phyloP scores from a whole-genome alignment of 1,140 invertebrate genomes.

The Caerostris extrusa region DNA sequence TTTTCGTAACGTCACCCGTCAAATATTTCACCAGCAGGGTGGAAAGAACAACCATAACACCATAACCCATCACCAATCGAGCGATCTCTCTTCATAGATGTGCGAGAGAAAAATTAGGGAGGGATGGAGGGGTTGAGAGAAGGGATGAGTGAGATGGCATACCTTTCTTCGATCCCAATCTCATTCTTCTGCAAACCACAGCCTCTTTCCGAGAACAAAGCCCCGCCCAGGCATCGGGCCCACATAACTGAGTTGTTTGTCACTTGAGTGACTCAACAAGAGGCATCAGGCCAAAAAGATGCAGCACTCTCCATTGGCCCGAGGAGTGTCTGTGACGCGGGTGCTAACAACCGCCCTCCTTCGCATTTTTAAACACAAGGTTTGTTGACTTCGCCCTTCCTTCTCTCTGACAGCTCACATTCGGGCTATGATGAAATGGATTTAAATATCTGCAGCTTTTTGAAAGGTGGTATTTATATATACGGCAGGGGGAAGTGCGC shows the following conservation, averaged over 20 bases:
- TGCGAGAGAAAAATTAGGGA: not conserved
- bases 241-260: constrained; percentile 71
- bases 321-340: constrained; percentile 7
- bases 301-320: constrained; percentile 53
- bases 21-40: not conserved
- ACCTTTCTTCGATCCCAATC: constrained; percentile 66
- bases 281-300: constrained; percentile 52
- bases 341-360: constrained; percentile 52
- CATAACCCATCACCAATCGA: constrained; percentile 13
- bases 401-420: not conserved
- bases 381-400: constrained; percentile 12
- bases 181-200: constrained; percentile 44
- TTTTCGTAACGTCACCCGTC: not conserved
- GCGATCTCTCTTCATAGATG: not conserved
- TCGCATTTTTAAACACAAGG: constrained; percentile 69
- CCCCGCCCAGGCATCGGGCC: constrained; percentile 50
- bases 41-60: constrained; percentile 16
- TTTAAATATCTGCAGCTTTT: constrained; percentile 28
- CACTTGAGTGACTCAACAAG: constrained; percentile 58
- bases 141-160: constrained; percentile 35
- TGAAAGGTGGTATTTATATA: constrained; percentile 1
- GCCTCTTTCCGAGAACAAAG: constrained; percentile 47
- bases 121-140: not conserved
- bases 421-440: constrained; percentile 6
- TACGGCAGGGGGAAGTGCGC: not conserved